A percentile compares a stretch with the other conserved stretches of the same genome.
phyloP scores from a whole-genome alignment of 2,888 invertebrate species.

The Lypha dubia region DNA sequence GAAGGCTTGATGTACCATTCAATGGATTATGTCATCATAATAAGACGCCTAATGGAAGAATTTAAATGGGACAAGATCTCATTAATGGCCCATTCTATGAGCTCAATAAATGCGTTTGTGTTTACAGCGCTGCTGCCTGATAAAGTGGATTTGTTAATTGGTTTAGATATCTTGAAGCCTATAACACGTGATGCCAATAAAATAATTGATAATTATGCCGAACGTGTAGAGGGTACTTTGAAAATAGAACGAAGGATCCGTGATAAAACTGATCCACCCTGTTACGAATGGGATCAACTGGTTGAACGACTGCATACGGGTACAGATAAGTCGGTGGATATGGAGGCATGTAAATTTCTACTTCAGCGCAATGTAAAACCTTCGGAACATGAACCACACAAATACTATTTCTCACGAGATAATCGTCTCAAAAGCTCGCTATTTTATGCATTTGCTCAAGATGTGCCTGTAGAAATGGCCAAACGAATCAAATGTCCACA shows the following conservation, averaged over 20 bases:
- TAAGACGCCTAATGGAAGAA: slow-evolving; percentile 86
- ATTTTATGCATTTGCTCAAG: slow-evolving; percentile 79
- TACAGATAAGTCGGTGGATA: slow-evolving; percentile 85
- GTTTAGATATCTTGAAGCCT: slow-evolving; percentile 80
- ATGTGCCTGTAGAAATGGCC: slow-evolving; percentile 85
- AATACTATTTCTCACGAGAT: slow-evolving; percentile 87
- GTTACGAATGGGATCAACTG: slow-evolving; percentile 87
- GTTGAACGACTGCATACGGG: slow-evolving; percentile 85
- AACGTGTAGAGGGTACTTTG: slow-evolving; percentile 83
- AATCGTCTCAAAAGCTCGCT: slow-evolving; percentile 85
- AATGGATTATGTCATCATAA: slow-evolving; percentile 82
- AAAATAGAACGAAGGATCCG: slow-evolving; percentile 81
- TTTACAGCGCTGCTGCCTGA: slow-evolving; percentile 87
- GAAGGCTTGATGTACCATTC: slow-evolving; percentile 85
- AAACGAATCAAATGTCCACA: slow-evolving; percentile 86
- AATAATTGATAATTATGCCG: slow-evolving; percentile 79
- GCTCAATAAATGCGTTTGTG: slow-evolving; percentile 86
- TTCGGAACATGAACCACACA: slow-evolving; percentile 85
- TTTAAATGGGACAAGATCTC: slow-evolving; percentile 89
- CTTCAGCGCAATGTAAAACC: slow-evolving; percentile 85
- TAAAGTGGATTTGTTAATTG: slow-evolving; percentile 82
- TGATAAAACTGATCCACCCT: slow-evolving; percentile 85
- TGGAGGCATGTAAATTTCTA: slow-evolving; percentile 85
- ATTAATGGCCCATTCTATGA: slow-evolving; percentile 88
- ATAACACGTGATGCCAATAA: slow-evolving; percentile 74